These are phyloP conservation scores for Hyposoter didymator DNA, from an alignment of 2,888 invertebrate genomes.

Conservation along the genomic window DNA sequence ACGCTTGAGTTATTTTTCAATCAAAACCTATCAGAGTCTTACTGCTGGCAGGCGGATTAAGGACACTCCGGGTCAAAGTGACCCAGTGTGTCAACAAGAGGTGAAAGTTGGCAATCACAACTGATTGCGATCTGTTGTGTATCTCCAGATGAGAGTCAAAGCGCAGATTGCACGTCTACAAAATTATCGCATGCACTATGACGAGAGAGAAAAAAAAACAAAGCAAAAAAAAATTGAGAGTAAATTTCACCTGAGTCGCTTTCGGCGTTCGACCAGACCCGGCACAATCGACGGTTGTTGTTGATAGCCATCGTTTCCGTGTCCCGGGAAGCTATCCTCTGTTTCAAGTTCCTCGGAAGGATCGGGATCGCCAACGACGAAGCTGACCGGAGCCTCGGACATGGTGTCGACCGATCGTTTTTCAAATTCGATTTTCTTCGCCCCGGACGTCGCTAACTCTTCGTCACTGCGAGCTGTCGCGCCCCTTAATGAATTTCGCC, in stretches of 20 bases:
- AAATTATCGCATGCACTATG: neutral
- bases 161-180: neutral
- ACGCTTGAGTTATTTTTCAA: neutral
- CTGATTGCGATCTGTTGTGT: neutral
- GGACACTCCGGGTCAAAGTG: no score
- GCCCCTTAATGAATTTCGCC: neutral
- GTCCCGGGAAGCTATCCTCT: conserved; percentile 81
- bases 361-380: conserved; percentile 81
- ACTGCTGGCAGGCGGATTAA: no score
- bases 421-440: conserved; percentile 18
- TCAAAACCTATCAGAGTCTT: neutral
- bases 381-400: conserved; percentile 81
- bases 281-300: conserved; percentile 74
- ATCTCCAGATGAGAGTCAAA: neutral
- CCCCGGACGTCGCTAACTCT: conserved; percentile 8
- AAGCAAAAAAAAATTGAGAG: conserved; percentile 9
- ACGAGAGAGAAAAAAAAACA: neutral
- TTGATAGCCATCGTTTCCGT: conserved; percentile 73
- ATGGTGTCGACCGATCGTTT: conserved; percentile 68
- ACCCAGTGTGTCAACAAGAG: no score
- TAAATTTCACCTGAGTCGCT: conserved; percentile 83
- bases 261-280: conserved; percentile 84
- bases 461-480: neutral
- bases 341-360: conserved; percentile 77
- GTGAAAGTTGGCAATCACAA: neutral